phyloP scores from a whole-genome alignment of 2,113 vertebrate genomes.

The Himantopus leucocephalus region DNA sequence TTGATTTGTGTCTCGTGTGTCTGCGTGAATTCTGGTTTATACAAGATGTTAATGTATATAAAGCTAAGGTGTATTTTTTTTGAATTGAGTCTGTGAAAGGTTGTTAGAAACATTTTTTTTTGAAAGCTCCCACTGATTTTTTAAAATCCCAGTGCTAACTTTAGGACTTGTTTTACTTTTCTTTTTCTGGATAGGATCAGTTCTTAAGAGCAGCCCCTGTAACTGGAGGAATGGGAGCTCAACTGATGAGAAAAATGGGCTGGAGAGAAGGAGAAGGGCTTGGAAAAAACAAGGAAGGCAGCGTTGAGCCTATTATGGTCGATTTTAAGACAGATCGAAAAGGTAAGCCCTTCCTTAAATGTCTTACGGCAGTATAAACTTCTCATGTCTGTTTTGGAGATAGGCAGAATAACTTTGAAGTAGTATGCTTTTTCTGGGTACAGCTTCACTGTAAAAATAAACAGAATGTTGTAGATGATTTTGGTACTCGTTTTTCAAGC shows the following conservation, averaged over 20 bases:
- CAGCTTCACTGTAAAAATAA: not conserved
- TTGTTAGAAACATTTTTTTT: conserved; percentile 55
- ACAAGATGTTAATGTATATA: not conserved
- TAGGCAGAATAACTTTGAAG: not conserved
- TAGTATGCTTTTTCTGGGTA: not conserved
- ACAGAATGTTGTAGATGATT: not conserved
- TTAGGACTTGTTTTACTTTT: conserved; percentile 69
- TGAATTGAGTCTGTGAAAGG: conserved; percentile 17
- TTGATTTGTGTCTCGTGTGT: conserved; percentile 65
- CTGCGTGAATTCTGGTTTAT: conserved; percentile 40
- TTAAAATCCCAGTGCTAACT: conserved; percentile 64
- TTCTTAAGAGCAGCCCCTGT: conserved; percentile 96
- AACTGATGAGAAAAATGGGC: conserved; percentile 99
- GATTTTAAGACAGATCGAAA: conserved; percentile 98
- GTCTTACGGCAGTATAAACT: not conserved
- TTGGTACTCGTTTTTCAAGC: not conserved
- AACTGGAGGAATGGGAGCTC: conserved; percentile 93
- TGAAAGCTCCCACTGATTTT: conserved; percentile 23
- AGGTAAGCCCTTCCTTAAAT: conserved; percentile 74
- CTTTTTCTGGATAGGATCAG: conserved; percentile 90
- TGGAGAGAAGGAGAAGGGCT: conserved; percentile 95
- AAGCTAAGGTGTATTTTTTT: conserved; percentile 32
- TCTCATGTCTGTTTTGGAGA: not conserved
- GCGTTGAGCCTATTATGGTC: conserved; percentile 93
- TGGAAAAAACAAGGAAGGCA: conserved; percentile 94